These are phyloP conservation scores for Heteractis magnifica DNA, from an alignment of 92 coral and sea anemone species.

Conservation along the genomic window DNA sequence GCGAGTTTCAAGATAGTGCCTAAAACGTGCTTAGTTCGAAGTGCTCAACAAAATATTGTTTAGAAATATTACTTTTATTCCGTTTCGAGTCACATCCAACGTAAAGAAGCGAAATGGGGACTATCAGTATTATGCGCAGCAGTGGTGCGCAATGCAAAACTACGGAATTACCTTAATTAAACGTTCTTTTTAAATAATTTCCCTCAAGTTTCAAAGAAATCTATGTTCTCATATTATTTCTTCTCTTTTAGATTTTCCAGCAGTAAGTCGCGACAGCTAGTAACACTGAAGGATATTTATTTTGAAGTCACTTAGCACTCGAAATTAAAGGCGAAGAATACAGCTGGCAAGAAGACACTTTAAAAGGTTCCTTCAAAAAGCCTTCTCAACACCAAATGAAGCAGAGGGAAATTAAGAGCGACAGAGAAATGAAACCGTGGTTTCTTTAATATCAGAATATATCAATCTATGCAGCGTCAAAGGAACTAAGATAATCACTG, in stretches of 20 bases:
- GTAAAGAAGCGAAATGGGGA: too few relatives aligned
- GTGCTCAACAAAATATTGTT: too few relatives aligned
- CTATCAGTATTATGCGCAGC: too few relatives aligned
- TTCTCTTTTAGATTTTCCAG: not conserved
- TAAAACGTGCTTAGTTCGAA: too few relatives aligned
- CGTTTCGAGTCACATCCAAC: too few relatives aligned
- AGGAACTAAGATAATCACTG: not conserved
- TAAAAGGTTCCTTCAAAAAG: not conserved
- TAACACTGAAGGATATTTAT: not conserved
- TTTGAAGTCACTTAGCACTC: not conserved
- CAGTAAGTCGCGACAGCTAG: not conserved
- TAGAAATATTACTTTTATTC: too few relatives aligned
- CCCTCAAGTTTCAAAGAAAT: not conserved
- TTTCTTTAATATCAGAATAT: not conserved
- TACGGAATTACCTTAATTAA: too few relatives aligned
- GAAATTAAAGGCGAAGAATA: not conserved
- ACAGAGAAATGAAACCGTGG: not conserved
- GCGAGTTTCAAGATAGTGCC: too few relatives aligned
- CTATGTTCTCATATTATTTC: not conserved
- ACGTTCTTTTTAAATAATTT: not conserved
- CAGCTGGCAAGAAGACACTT: not conserved
- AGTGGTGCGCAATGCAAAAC: too few relatives aligned
- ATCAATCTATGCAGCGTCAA: not conserved
- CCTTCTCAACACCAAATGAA: not conserved
- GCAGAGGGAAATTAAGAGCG: not conserved